Evolutionary conservation across 2,888 invertebrate species (phyloP), one percentile per base, ranked within the genome.

Genomic region (Blastobasis lacticolella): DNA sequence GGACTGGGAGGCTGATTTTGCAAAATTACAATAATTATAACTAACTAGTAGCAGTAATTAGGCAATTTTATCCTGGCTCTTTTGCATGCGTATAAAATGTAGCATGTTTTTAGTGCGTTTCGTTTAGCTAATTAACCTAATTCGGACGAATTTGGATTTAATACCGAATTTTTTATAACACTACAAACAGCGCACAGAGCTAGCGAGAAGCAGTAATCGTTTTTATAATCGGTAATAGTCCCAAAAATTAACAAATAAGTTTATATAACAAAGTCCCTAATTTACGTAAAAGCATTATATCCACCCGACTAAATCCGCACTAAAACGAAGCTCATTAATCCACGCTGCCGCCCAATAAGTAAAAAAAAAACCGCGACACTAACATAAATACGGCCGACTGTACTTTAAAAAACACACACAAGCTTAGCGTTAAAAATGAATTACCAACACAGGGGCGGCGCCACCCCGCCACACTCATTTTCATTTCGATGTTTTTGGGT

Each of bases 401-500:
- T 88, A 87, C 86, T 88, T 88, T 88, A 87, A 88, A 73, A 23
- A 86, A 87, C 87, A 66, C 88, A 88, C 88, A 88, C 88, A 82
- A 66, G 75, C 81, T 76, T 83, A 85, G 82, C 84, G 88, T 87
- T 88, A 88, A 88, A 88, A 88, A 88, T 88, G 88, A 88, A 88
- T 88, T 88, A 88, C 88, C 80, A 85, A 86, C 88, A 87, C 85
- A 86, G 74, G 69, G 66, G 69, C 71, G 66, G 66, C 61, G 68
- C 78, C 76, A 69, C 84, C 82, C 79, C 71, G 69, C 79, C 82
- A 86, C 85, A 85, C 88, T 88, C 88, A 88, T 88, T 88, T 88
- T 88, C 88, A 87, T 86, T 87, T 86, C 86, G 88, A 87, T 88
- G 88, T 89, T 89, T 89, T 89, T 83, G 88, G 87, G 88, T 88